A percentile compares a stretch with the other conserved stretches of the same genome.
These are phyloP conservation scores for Lepidothrix coronata DNA, from an alignment of 2,113 vertebrate species.

Conservation along the genomic window DNA sequence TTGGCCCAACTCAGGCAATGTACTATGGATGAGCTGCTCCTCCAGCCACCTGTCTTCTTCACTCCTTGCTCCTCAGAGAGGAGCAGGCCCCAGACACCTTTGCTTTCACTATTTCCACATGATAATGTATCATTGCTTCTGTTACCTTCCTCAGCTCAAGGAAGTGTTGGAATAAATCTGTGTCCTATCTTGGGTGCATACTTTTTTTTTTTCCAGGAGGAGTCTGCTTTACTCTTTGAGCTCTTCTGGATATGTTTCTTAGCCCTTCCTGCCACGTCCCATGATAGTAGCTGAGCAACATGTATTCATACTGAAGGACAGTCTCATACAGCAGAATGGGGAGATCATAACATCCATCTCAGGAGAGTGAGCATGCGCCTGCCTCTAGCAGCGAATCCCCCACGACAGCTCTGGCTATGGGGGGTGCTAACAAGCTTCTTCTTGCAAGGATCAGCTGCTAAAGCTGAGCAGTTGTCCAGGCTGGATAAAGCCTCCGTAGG, in stretches of 20 bases:
- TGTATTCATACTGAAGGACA: not conserved
- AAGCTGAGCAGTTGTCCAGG: not conserved
- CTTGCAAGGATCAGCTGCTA: not conserved
- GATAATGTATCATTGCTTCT: not conserved
- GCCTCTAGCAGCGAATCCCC: not conserved
- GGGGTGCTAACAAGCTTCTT: not conserved
- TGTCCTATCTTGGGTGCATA: not conserved
- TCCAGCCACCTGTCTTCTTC: not conserved
- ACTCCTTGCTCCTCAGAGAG: not conserved
- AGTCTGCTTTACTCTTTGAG: not conserved
- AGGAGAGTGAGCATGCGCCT: accelerated
- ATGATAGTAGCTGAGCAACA: not conserved
- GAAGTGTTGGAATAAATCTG: accelerated
- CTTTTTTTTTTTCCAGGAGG: not conserved
- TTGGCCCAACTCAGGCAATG: not conserved
- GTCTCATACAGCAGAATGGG: not conserved
- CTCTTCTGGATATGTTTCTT: not conserved
- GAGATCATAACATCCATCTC: not conserved
- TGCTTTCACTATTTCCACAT: not conserved
- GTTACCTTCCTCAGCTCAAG: not conserved
- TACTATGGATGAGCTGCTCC: not conserved
- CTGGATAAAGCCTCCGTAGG: not conserved
- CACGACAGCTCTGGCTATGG: not conserved
- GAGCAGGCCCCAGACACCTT: not conserved
- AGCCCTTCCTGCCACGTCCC: not conserved